Base-by-base conservation (phyloP, 2,888 invertebrate species). In the Chaitophorus viminalis region DNA sequence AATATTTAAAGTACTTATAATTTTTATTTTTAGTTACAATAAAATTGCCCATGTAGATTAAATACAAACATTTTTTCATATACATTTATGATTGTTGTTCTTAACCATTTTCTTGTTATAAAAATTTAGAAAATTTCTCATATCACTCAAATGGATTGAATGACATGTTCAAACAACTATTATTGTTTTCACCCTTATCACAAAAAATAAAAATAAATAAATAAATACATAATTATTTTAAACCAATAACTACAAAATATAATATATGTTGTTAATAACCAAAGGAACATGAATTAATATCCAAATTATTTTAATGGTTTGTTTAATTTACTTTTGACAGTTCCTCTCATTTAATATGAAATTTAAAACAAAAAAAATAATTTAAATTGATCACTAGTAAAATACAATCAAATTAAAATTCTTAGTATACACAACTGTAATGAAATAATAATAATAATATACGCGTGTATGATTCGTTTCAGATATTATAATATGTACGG, bases 401-500 rank as follows among this genome's bases (percentile, higher is more conserved):
- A 82, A 82, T 52, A 70, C 21, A 46, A 31, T 70, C 31, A 33
- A 82, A 82, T 72, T 70, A 72, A 79, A 74, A 79, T 52, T n/a
- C n/a, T 72, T 77, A 52, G 33, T 25, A 25, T 60, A 8, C 70
- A 31, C 31, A 46, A 46, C 52, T 82, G 72, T 52, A 82, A 74
- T 82, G 39, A 2, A 83, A 83, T 83, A 60, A 74, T 83, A 60
- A 74, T 83, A 82, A 83, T 75, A 36, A 36, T 6, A 52, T 60
- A 74, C 74, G 18, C 54, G 52, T 17, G 29, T 31, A 31, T 46
- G 31, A 70, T 31, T 68, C 68, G 39, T 81, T 68, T 68, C 81
- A n/a, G 72, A 46, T 82, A 18, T n/a, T n/a, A n/a, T n/a, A n/a
- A n/a, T 52, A 46, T 82, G 17, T 72, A 82, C n/a, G 39, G 29